Base-by-base conservation (phyloP, 2,888 invertebrate genomes). In the Eubasilissa splendida region DNA sequence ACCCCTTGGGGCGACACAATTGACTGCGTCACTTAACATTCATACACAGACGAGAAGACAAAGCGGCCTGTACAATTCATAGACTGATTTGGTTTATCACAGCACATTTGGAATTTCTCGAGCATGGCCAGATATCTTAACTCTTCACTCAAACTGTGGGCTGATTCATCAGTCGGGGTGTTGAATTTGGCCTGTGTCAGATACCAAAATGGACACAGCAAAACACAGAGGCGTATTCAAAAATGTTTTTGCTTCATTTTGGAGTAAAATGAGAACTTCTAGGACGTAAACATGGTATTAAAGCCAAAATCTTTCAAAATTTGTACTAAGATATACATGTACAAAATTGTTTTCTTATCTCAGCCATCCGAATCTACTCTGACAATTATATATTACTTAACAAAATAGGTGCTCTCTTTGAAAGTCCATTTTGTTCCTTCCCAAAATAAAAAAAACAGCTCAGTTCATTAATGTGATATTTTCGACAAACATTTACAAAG, bases 51-150 rank as follows among this genome's bases (percentile, higher is more conserved):
- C 90, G 88, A 89, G 77, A 77, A 77, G 68, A 59, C 71, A 73
- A 33, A 70, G 60, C 31, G 92, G 92, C 92, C 92, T 92, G 92
- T 93, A 93, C 92, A 93, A 91, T 92, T 91, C 89, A 91, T 91
- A 92, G 91, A 92, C 91, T 91, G 92, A 92, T 91, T 88, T 89
- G 89, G 88, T 92, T 92, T 93, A 93, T 94, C 94, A 94, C 94
- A 94, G 94, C 94, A 94, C 93, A 92, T 92, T 93, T 94, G 94
- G 93, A 94, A 93, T 93, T 93, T 93, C 89, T 56, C 73, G 74
- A 59, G 58, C 60, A 59, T 66, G 73, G 63, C 68, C 56, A 31
- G 65, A 50, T 42, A 53, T 31, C n/a, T 11, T 14, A 12, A 58
- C 53, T 9, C 76, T 52, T 12, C 54, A 14, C 74, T 42, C 42